phyloP scores from a whole-genome alignment of 2,888 invertebrate species.

The Drosophila anomalata region DNA sequence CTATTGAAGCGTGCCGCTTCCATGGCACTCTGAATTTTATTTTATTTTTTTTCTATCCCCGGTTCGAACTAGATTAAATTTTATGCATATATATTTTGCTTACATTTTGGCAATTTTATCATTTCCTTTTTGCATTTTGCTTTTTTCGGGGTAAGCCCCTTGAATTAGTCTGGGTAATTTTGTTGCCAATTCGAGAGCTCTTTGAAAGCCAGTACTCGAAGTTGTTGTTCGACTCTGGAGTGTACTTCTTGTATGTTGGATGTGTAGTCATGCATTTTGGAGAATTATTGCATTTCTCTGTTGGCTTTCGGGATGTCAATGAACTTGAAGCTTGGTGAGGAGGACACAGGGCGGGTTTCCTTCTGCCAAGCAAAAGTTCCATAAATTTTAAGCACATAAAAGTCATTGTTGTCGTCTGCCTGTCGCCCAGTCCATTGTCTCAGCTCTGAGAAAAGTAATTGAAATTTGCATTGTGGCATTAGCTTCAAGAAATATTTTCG shows the following conservation, averaged over 20 bases:
- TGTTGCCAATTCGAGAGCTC: conserved; percentile 65
- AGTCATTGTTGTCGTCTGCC: conserved; percentile 19
- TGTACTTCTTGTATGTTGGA: not conserved
- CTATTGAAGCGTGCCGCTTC: conserved; percentile 28
- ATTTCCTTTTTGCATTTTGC: conserved; percentile 48
- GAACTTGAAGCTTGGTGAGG: conserved; percentile 41
- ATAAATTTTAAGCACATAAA: conserved; percentile 40
- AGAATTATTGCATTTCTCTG: conserved; percentile 58
- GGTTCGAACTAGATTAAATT: conserved; percentile 69
- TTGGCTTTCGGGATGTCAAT: conserved; percentile 51
- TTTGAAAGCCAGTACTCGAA: conserved; percentile 38
- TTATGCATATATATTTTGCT: conserved; percentile 53
- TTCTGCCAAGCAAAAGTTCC: conserved; percentile 4
- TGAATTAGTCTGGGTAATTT: conserved; percentile 53
- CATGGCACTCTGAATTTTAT: conserved; percentile 1
- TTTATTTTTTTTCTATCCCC: not conserved
- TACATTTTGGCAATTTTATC: conserved; percentile 50
- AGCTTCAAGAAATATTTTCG: conserved; percentile 15
- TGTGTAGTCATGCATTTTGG: conserved; percentile 45
- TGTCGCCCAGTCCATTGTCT: conserved; percentile 36
- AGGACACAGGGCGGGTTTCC: too few species aligned
- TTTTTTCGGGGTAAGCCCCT: conserved; percentile 24
- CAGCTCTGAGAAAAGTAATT: conserved; percentile 25
- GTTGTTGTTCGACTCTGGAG: conserved; percentile 6
- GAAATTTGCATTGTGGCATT: conserved; percentile 35